Percentiles rank a stretch among this genome's conserved stretches.
phyloP scores from a whole-genome alignment of 2,797 vertebrate genomes.

The Acomys russatus region DNA sequence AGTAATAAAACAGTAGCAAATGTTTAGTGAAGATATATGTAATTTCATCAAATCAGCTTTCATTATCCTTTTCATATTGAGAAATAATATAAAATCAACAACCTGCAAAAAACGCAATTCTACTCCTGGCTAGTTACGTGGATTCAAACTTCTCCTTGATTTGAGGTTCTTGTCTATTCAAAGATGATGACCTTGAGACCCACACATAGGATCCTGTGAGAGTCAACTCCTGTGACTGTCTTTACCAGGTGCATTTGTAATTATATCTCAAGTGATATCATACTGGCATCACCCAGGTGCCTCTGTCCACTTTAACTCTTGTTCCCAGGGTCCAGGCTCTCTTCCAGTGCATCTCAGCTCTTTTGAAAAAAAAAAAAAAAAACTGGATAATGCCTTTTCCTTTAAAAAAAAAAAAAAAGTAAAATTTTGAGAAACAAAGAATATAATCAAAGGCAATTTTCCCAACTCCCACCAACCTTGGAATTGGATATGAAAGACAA shows the following conservation, averaged over 20 bases:
- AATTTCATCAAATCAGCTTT: not conserved
- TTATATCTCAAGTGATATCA: not conserved
- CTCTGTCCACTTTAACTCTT: not conserved
- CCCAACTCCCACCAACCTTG: not conserved
- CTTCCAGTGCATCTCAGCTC: not conserved
- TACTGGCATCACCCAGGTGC: not conserved
- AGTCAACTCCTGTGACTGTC: not conserved
- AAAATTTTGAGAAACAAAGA: not conserved
- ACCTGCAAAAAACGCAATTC: not conserved
- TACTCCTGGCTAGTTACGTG: not conserved
- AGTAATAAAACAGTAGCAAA: not conserved
- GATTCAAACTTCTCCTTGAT: conserved; percentile 28
- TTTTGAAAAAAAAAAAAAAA: not conserved
- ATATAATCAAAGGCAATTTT: not conserved
- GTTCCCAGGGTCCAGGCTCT: not conserved
- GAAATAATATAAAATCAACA: not conserved
- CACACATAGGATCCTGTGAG: not conserved
- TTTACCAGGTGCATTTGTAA: not conserved
- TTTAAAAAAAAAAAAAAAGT: not conserved
- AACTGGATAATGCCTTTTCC: not conserved
- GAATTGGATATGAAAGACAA: not conserved
- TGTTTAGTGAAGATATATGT: not conserved
- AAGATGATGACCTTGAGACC: not conserved
- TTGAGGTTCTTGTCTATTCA: not conserved
- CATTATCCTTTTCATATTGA: not conserved